Base-by-base conservation (phyloP, 2,113 vertebrate species). In the Rynchops niger region DNA sequence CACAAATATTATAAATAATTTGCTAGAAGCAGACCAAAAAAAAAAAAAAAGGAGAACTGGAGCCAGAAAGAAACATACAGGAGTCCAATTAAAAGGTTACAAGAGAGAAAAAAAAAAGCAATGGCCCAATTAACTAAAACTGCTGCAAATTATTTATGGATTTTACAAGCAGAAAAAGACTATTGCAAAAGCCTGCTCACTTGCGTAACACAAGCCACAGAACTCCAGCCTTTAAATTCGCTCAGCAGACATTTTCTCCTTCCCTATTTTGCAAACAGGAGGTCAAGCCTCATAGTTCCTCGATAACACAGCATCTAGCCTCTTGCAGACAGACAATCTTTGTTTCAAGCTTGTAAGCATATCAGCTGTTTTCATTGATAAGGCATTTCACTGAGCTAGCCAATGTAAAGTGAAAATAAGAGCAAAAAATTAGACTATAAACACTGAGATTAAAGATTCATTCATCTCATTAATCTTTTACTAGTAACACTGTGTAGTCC, bases 401-500 rank as follows among this genome's bases (percentile, higher is more conserved):
- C 10, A n/a, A 84, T 8, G 9, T 40, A 22, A 91, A 74, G 34
- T 13, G 52, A 84, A 95, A 94, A 50, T 22, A 78, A 49, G 53
- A 89, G 70, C 38, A 76, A 67, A 12, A 81, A 81, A 84, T 87
- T 36, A 67, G 42, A 26, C 50, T 23, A 13, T 52, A 82, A 95
- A 49, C 5, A 17, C 36, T 34, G 30, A 84, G 65, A 89, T 91
- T 63, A 95, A 92, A 91, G 36, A 87, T 91, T 71, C 53, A 74
- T 91, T 85, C 9, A n/a, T 65, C 77, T 92, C 78, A 82, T 93
- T 72, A 94, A 95, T 95, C 56, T 95, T 97, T 90, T 72, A 91
- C 45, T 40, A 42, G 30, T 59, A 47, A 59, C 9, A 17, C 9
- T 40, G 23, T 38, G 29, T 50, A 4, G n/a, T 90, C 61, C 67